Percentiles rank a stretch among this genome's conserved stretches.
phyloP scores from a whole-genome alignment of 2,113 vertebrate genomes.

The Recurvirostra avosetta region DNA sequence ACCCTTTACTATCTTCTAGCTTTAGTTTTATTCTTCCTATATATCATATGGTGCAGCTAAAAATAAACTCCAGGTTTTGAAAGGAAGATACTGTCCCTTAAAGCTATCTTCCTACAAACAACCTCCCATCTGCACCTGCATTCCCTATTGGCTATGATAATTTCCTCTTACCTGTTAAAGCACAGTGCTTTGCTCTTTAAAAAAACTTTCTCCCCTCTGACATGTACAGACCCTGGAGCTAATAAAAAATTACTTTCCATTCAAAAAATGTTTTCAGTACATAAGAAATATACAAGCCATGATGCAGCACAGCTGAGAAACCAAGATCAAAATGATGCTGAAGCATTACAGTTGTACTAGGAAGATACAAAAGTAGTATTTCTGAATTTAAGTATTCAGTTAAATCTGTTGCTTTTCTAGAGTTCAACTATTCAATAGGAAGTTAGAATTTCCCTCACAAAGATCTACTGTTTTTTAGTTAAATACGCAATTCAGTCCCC shows the following conservation, averaged over 20 bases:
- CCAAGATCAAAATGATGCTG: background rate
- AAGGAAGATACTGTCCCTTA: background rate
- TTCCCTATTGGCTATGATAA: background rate
- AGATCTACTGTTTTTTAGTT: background rate
- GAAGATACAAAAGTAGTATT: background rate
- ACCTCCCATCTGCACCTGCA: background rate
- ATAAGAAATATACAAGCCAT: background rate
- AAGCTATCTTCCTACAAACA: background rate
- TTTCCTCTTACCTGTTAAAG: background rate
- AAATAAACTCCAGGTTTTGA: background rate
- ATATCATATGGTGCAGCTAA: background rate
- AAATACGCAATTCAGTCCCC: background rate
- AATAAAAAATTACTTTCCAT: background rate
- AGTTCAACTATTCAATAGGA: background rate
- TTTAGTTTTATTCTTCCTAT: background rate
- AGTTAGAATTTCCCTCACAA: background rate
- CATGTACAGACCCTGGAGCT: background rate
- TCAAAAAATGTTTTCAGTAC: background rate
- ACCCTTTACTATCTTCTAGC: background rate
- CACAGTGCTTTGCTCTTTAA: background rate
- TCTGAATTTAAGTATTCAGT: background rate
- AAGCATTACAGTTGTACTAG: background rate
- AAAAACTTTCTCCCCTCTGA: background rate
- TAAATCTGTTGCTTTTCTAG: background rate
- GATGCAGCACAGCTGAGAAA: background rate